Evolutionary conservation across 2,797 vertebrate species (phyloP).

Genomic region (Dicrostonyx torquatus): DNA sequence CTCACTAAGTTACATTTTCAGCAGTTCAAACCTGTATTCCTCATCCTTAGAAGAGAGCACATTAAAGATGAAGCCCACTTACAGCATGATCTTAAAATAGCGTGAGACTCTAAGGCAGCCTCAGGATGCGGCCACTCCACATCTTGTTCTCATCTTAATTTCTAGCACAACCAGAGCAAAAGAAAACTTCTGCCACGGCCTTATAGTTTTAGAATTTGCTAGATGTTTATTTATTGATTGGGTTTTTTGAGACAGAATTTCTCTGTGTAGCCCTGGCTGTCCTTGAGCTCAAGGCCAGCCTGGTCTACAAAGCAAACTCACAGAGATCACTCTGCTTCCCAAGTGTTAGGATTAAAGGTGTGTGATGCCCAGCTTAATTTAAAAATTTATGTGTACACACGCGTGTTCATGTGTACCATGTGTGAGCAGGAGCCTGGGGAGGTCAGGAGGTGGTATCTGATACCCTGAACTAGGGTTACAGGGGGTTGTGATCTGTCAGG

Average conservation of each 20-base stretch:
- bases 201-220: background rate
- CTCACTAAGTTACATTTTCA: slow-evolving; percentile 6
- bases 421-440: background rate
- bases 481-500: too few relatives aligned
- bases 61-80: background rate
- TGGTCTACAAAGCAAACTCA: background rate
- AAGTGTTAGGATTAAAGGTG: background rate
- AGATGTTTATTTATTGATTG: background rate
- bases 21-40: slow-evolving; percentile 14
- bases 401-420: background rate
- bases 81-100: background rate
- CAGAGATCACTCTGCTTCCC: background rate
- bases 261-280: background rate
- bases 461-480: background rate
- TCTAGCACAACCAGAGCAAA: slow-evolving; percentile 15
- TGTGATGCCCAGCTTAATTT: background rate
- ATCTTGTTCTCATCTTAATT: slow-evolving; percentile 3
- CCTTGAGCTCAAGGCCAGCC: background rate
- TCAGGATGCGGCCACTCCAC: background rate
- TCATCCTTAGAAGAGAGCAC: background rate
- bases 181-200: background rate
- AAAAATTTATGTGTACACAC: too few relatives aligned
- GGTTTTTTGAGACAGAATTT: background rate
- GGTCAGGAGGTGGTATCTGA: background rate
- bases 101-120: background rate